Percentiles rank a stretch among this genome's conserved stretches.
These are phyloP conservation scores for Amblyraja radiata DNA, from an alignment of 2,797 vertebrate genomes.

Conservation along the genomic window DNA sequence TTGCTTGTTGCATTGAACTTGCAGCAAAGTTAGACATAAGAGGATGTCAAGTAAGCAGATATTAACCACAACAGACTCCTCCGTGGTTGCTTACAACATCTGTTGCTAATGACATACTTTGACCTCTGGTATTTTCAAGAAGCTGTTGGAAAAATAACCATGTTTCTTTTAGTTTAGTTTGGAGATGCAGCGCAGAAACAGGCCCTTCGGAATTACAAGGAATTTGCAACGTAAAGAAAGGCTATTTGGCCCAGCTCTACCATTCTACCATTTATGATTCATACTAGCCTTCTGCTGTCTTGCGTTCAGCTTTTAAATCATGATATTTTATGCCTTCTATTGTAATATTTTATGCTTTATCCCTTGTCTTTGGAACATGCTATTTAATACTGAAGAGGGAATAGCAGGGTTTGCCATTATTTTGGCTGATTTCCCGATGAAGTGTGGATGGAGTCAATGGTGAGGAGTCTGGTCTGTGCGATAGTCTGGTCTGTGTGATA, in stretches of 20 bases:
- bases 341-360: neutral
- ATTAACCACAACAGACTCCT: neutral
- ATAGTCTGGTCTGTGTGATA: too few species aligned
- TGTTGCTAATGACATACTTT: neutral
- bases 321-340: neutral
- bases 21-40: neutral
- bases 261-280: neutral
- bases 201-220: neutral
- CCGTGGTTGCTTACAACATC: neutral
- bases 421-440: neutral
- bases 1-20: too few species aligned
- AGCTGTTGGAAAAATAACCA: neutral
- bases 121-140: slow-evolving; percentile 10
- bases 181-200: too few species aligned
- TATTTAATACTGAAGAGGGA: neutral
- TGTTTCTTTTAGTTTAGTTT: neutral
- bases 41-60: slow-evolving; percentile 13
- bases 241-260: neutral
- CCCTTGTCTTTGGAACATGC: neutral
- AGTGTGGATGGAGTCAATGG: neutral
- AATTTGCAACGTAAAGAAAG: neutral
- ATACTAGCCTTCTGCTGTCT: neutral
- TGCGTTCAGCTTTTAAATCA: neutral
- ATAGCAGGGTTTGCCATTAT: neutral
- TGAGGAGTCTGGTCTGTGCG: too few species aligned